These are phyloP conservation scores for Cyanistes caeruleus DNA, from an alignment of 2,113 vertebrate genomes.

Conservation along the genomic window DNA sequence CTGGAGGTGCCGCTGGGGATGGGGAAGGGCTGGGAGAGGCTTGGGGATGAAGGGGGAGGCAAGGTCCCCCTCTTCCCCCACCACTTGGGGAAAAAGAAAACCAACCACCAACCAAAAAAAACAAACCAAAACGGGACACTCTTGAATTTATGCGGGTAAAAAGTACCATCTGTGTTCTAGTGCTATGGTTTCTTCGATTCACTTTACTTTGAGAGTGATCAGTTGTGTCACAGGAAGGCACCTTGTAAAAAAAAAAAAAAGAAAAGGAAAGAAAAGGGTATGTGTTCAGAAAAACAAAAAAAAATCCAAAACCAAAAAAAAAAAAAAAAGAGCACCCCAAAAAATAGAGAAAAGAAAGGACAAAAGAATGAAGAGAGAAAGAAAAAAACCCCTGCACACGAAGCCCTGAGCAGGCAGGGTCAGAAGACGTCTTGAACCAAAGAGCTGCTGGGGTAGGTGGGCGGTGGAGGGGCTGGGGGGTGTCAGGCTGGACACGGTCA, in stretches of 20 bases:
- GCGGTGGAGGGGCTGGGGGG: background rate
- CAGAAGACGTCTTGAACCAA: background rate
- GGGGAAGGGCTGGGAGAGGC: background rate
- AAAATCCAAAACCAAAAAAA: background rate
- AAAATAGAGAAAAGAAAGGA: conserved; percentile 51
- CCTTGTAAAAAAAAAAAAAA: conserved; percentile 73
- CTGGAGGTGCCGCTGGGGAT: background rate
- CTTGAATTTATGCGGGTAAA: conserved; percentile 86
- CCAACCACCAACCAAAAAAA: background rate
- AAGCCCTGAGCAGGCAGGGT: background rate
- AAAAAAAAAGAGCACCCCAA: background rate
- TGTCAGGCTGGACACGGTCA: background rate
- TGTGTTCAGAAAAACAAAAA: conserved; percentile 8
- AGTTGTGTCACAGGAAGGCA: conserved; percentile 86
- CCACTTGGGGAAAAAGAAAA: background rate
- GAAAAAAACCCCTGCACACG: background rate
- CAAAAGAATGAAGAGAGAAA: background rate
- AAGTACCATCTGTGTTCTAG: conserved; percentile 81
- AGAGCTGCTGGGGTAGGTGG: conserved; percentile 42
- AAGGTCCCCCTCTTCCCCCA: background rate
- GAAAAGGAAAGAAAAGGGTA: background rate
- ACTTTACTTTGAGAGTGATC: conserved; percentile 85
- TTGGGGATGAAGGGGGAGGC: background rate
- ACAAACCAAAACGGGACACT: conserved; percentile 3
- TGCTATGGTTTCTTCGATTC: conserved; percentile 80